Evolutionary conservation across 1,140 invertebrate genomes (phyloP), one percentile per base, ranked within the genome.

Genomic region (Tetramorium simillimum): DNA sequence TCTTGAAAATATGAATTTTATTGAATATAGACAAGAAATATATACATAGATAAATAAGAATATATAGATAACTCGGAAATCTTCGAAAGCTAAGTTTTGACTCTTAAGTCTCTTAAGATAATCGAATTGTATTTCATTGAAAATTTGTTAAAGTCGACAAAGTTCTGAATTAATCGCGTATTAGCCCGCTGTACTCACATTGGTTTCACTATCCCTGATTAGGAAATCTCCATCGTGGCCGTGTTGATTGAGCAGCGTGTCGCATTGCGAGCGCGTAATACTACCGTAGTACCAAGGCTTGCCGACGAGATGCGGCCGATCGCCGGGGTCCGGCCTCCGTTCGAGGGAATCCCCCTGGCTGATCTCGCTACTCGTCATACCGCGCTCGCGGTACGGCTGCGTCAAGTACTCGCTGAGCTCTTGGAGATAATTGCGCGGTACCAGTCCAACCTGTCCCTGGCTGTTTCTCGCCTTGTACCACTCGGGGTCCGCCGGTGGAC

Each of bases 141-240:
- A 76, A 46, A 62, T 43, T 40, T 77, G 40, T 4, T 46, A 24
- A 58, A 67, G 24, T n/a, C 21, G 14, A 65, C 28, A 6, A 37
- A 18, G 10, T 62, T 37, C 2, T 9, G 53, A 62, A 51, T 56
- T 58, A 70, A 69, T 40, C 33, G n/a, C n/a, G 33, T 10, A 9
- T 6, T 18, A 67, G 14, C 14, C 14, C 14, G 14, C n/a, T 70
- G 10, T 81, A 97, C 97, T 98, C 95, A 99, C 99, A 96, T 99
- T 99, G 92, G 99, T 99, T 97, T 99, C 99, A 95, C 98, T 99
- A 95, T 99, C 99, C 93, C 99, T 96, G 92, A 99, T 99, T 90
- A 99, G 97, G 96, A 99, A 99, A 95, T 99, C 99, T 33, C 99
- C 99, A 95, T 99, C 98, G 91, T 98, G 97, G 28, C 98, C 99